phyloP scores from a whole-genome alignment of 2,797 vertebrate genomes.

The Brotogeris chrysoptera region DNA sequence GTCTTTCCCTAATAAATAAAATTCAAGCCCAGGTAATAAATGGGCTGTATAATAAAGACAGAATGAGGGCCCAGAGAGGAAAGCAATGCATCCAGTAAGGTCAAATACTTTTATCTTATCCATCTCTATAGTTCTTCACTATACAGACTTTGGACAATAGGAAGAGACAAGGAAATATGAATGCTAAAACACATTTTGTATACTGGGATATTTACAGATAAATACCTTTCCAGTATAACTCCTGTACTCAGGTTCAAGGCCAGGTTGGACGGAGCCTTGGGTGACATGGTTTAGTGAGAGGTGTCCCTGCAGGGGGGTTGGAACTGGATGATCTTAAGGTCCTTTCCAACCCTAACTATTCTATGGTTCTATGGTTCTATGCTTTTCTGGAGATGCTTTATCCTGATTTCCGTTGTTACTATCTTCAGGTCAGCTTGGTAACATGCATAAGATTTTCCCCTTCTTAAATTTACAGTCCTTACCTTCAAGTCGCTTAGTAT shows the following conservation, averaged over 20 bases:
- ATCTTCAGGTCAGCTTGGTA: background rate
- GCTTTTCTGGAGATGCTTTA: background rate
- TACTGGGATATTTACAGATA: background rate
- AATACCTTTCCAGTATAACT: background rate
- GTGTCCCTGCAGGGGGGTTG: too few species aligned
- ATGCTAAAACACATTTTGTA: background rate
- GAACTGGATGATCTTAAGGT: too few species aligned
- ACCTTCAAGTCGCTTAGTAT: background rate
- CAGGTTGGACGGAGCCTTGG: too few species aligned
- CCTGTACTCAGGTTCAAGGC: background rate
- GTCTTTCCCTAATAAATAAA: background rate
- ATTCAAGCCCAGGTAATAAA: slow-evolving; percentile 9
- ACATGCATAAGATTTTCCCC: background rate
- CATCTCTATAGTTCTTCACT: background rate
- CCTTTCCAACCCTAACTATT: too few species aligned
- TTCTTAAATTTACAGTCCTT: background rate
- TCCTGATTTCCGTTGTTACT: background rate
- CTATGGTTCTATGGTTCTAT: background rate
- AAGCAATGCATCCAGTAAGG: background rate
- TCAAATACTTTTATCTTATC: background rate
- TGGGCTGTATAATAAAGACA: background rate
- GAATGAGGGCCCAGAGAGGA: background rate
- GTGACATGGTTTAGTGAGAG: too few species aligned
- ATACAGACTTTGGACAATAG: background rate
- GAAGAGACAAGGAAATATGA: background rate